Conservation (phyloP, 2,797 vertebrate species). For the Melanotaenia pygmaea region DNA sequence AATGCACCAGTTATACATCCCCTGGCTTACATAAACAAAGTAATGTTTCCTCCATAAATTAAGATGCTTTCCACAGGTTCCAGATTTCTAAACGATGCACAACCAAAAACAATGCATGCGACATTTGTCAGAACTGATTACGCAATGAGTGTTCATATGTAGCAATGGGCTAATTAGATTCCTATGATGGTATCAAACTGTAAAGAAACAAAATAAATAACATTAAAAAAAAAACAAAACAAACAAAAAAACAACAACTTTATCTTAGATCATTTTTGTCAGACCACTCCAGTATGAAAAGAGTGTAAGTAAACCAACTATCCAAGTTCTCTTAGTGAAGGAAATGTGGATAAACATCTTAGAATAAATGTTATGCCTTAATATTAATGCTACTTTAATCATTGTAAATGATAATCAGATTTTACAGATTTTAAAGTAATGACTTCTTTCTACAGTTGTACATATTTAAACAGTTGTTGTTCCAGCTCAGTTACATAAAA, state of each 20-base stretch:
- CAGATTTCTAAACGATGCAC: neutral
- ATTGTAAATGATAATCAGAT: neutral
- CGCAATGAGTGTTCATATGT: neutral
- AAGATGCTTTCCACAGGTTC: neutral
- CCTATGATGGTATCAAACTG: no score
- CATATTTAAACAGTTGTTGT: neutral
- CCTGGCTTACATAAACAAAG: neutral
- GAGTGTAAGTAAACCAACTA: neutral
- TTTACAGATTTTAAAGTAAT: neutral
- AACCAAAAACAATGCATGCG: neutral
- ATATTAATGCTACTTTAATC: neutral
- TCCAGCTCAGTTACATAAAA: neutral
- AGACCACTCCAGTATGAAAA: no score
- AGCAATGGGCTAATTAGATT: neutral
- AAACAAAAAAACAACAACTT: neutral
- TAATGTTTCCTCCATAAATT: neutral
- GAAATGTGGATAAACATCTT: neutral
- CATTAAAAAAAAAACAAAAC: neutral
- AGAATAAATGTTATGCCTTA: neutral
- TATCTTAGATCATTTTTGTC: neutral
- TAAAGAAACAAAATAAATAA: neutral
- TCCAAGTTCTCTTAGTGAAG: neutral
- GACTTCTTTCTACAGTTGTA: neutral
- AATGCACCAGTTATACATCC: neutral
- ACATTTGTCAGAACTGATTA: conserved; percentile 1